Evolutionary conservation across 2,797 vertebrate species (phyloP).

Genomic region (Scarus forsteni): DNA sequence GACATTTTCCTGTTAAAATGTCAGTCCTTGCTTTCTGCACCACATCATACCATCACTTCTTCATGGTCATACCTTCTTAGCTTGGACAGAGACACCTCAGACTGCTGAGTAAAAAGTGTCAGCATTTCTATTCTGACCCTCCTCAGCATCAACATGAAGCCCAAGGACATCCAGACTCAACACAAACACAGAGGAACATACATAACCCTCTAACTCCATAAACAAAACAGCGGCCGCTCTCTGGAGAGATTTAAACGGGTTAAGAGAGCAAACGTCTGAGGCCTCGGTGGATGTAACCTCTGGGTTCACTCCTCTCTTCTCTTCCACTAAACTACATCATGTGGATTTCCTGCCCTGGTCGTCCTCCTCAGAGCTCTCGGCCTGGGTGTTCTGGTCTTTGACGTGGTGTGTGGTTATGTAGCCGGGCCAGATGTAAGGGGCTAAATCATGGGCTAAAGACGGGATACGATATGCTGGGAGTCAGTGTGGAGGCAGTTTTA

Average conservation of each 20-base stretch:
- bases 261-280: slow-evolving; percentile 15
- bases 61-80: neutral
- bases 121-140: slow-evolving; percentile 37
- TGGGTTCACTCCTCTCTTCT: slow-evolving; percentile 27
- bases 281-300: slow-evolving; percentile 37
- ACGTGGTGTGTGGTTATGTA: slow-evolving; percentile 46
- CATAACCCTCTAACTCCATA: slow-evolving; percentile 36
- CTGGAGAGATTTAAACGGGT: slow-evolving; percentile 32
- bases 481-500: slow-evolving; percentile 22
- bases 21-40: neutral
- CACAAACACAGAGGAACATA: slow-evolving; percentile 53
- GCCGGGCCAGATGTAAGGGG: slow-evolving; percentile 42
- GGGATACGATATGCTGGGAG: slow-evolving; percentile 18
- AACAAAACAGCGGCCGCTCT: slow-evolving; percentile 41
- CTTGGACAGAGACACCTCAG: slow-evolving; percentile 32
- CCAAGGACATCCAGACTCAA: slow-evolving; percentile 40
- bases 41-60: neutral
- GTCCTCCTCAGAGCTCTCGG: slow-evolving; percentile 30
- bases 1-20: neutral
- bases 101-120: slow-evolving; percentile 54
- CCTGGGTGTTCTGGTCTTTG: slow-evolving; percentile 55
- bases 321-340: slow-evolving; percentile 25
- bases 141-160: slow-evolving; percentile 26
- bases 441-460: slow-evolving; percentile 44
- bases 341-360: slow-evolving; percentile 38